Percentiles rank a stretch among this genome's conserved stretches.
These are phyloP conservation scores for Rhinolophus ferrumequinum DNA, from an alignment of 2,113 vertebrate genomes.

Conservation along the genomic window DNA sequence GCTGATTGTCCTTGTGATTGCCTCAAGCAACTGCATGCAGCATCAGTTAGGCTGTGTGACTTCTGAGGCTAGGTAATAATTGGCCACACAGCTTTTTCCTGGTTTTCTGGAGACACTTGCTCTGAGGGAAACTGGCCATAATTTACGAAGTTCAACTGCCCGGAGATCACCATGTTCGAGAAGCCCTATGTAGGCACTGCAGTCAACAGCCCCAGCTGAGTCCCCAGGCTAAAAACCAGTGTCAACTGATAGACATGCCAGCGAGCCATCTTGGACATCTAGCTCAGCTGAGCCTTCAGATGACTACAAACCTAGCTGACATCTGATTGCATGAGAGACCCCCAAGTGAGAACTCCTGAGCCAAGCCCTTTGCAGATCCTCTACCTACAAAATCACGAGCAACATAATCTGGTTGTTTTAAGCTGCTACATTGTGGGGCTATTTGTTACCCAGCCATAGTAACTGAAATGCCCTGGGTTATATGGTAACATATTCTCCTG, in stretches of 20 bases:
- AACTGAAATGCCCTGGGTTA: background rate
- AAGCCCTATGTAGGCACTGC: accelerated
- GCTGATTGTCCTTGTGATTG: background rate
- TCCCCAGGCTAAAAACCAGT: background rate
- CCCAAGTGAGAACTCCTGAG: background rate
- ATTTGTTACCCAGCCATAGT: background rate
- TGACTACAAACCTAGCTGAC: background rate
- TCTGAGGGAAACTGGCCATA: background rate
- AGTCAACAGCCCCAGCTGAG: background rate
- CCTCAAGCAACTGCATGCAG: background rate
- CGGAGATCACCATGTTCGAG: background rate
- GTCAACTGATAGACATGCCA: background rate
- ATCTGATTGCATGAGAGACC: background rate
- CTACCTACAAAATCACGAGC: background rate
- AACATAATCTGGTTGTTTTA: background rate
- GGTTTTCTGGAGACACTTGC: background rate
- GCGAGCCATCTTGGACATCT: background rate
- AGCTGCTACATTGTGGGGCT: background rate
- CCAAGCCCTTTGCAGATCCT: background rate
- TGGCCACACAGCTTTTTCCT: background rate
- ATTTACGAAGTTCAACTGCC: background rate
- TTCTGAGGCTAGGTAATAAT: background rate
- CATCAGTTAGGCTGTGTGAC: background rate
- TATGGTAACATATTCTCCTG: background rate
- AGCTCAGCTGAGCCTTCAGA: background rate